Evolutionary conservation across 2,113 vertebrate species (phyloP).

Genomic region (Pterophyllum scalare): DNA sequence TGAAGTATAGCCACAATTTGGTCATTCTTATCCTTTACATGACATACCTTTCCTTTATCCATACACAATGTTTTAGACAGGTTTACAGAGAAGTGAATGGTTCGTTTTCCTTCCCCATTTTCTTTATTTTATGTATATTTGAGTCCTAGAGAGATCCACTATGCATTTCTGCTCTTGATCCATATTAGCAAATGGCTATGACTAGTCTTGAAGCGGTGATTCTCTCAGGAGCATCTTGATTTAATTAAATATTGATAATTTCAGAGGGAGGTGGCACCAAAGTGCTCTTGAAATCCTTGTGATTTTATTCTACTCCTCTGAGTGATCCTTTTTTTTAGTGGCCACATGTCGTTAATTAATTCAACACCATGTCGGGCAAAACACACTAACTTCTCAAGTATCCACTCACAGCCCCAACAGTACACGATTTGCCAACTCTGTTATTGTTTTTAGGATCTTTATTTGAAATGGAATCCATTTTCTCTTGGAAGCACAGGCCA

Average conservation of each 20-base stretch:
- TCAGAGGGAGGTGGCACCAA: slow-evolving; percentile 23
- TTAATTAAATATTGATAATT: slow-evolving; percentile 67
- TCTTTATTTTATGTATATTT: neutral
- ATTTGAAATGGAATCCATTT: slow-evolving; percentile 27
- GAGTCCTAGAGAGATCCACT: neutral
- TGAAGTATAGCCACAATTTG: neutral
- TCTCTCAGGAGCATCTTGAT: slow-evolving; percentile 34
- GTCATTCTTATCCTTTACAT: neutral
- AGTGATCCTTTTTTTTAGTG: neutral
- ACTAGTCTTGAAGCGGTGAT: slow-evolving; percentile 13
- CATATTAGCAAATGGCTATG: slow-evolving; percentile 23
- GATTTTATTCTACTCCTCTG: slow-evolving; percentile 21
- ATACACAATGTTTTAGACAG: neutral
- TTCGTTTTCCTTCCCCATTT: neutral
- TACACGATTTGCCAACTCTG: neutral
- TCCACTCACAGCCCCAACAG: neutral
- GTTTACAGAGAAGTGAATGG: neutral
- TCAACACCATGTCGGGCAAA: neutral
- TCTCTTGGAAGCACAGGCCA: neutral
- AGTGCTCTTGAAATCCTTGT: slow-evolving; percentile 47
- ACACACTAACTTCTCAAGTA: neutral
- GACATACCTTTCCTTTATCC: neutral
- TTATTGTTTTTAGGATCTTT: neutral
- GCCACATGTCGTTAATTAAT: slow-evolving; percentile 16
- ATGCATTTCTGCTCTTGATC: slow-evolving; percentile 1